Base-by-base conservation (phyloP, 2,113 vertebrate genomes). In the Onychorhynchus coronatus region DNA sequence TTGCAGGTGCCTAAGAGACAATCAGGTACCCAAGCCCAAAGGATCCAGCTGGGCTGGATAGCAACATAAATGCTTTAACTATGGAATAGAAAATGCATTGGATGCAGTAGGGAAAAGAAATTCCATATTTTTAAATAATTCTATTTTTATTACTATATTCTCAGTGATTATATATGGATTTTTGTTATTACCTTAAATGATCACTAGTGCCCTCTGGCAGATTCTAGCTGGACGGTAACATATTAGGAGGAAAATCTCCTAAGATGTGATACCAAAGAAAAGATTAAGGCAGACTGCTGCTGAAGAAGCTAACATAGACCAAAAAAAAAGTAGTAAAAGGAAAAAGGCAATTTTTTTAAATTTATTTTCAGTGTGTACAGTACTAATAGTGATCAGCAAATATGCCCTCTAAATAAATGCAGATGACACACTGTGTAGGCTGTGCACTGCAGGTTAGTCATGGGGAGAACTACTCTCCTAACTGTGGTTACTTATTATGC, bases 231-330 rank as follows among this genome's bases (percentile, higher is more conserved):
- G 8, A 14, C 25, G 13, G 16, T 6, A 75, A 14, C 20, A 75
- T 0, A 1, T 46, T 18, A 61, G 8, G 15, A 65, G 24, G 12
- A 86, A 76, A 67, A 80, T n/a, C 20, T 92, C n/a, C 42, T 72
- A n/a, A 66, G 17, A 80, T 52, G 3, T 18, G 17, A 9, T 61
- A n/a, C 16, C 8, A 71, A 81, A 72, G 28, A 66, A 20, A 6
- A 66, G 21, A 68, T 20, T 27, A 70, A 79, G 14, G 4, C 10
- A 86, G 28, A 62, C 5, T 35, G 5, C 9, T 83, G 24, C 11
- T 76, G 39, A 68, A 39, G 42, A 72, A 67, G 15, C 4, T 0
- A 0, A 49, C 20, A 25, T 2, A 65, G 13, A 31, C 6, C 1
- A 44, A 56, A 39, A 47, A 20, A 31, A 41, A 35, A 47, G 15